Percentiles rank a stretch among this genome's conserved stretches.
Evolutionary conservation across 2,888 invertebrate genomes (phyloP).

Genomic region (Netelia melanura): DNA sequence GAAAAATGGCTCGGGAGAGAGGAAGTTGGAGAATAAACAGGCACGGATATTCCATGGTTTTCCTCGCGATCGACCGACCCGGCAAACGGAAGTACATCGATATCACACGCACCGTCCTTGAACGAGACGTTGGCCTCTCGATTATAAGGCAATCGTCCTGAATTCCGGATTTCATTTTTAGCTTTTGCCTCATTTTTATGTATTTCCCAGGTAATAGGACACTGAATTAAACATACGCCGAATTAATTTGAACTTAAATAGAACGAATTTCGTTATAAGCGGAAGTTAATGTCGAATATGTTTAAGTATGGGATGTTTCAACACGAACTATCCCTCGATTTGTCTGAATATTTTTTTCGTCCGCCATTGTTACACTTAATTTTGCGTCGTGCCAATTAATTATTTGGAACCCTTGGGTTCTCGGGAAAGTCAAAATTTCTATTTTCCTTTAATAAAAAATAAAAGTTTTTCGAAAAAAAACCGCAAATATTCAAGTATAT

Average conservation of each 20-base stretch:
- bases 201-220: background rate
- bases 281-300: no score
- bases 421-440: no score
- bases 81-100: constrained; percentile 11
- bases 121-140: constrained; percentile 28
- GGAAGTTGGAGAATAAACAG: constrained; percentile 8
- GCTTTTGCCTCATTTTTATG: background rate
- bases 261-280: no score
- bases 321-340: no score
- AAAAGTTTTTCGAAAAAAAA: no score
- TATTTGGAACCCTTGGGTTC: no score
- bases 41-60: background rate
- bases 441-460: no score
- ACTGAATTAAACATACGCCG: background rate
- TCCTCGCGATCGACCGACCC: background rate
- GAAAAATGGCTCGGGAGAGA: background rate
- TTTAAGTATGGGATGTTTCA: no score
- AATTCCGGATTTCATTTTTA: background rate
- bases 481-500: no score
- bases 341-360: no score
- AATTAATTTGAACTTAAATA: background rate
- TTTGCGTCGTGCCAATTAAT: no score
- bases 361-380: no score
- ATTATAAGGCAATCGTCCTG: background rate
- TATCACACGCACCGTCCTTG: constrained; percentile 1